phyloP scores from a whole-genome alignment of 2,888 invertebrate genomes.

The Hipparchia sbordonii region DNA sequence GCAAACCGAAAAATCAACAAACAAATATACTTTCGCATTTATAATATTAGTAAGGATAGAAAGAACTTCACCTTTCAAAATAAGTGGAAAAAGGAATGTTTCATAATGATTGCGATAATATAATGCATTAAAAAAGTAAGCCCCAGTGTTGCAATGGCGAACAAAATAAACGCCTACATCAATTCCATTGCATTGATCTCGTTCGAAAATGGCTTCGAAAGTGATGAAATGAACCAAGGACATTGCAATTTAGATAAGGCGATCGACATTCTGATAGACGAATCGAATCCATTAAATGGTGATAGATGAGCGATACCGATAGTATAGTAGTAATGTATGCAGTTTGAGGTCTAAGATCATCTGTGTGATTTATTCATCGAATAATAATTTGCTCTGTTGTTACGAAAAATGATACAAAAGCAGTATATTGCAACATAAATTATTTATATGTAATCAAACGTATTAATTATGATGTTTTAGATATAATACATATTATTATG shows the following conservation, averaged over 20 bases:
- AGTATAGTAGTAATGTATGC: conserved; percentile 33
- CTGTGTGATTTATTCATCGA: conserved; percentile 20
- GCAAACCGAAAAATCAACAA: too few species aligned
- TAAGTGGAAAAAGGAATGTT: neutral
- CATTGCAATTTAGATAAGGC: conserved; percentile 62
- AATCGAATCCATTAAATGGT: conserved; percentile 61
- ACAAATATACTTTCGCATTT: too few species aligned
- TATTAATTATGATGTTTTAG: too few species aligned
- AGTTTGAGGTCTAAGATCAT: conserved; percentile 32
- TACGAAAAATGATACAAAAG: conserved; percentile 17
- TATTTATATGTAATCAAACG: too few species aligned
- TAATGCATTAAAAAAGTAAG: conserved; percentile 22
- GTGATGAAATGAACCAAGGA: conserved; percentile 64
- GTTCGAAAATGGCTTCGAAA: conserved; percentile 42
- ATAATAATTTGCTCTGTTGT: conserved; percentile 14
- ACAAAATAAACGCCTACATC: conserved; percentile 31
- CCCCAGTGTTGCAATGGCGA: conserved; percentile 21
- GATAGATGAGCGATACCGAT: conserved; percentile 49
- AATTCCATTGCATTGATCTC: conserved; percentile 33
- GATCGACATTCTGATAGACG: conserved; percentile 59
- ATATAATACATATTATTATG: too few species aligned
- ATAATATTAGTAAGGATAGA: too few species aligned
- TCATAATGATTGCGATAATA: neutral
- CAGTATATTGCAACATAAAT: neutral
- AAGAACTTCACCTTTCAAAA: too few species aligned